A percentile compares a stretch with the other conserved stretches of the same genome.
Evolutionary conservation across 2,113 vertebrate genomes (phyloP).

Genomic region (Mungos mungo): DNA sequence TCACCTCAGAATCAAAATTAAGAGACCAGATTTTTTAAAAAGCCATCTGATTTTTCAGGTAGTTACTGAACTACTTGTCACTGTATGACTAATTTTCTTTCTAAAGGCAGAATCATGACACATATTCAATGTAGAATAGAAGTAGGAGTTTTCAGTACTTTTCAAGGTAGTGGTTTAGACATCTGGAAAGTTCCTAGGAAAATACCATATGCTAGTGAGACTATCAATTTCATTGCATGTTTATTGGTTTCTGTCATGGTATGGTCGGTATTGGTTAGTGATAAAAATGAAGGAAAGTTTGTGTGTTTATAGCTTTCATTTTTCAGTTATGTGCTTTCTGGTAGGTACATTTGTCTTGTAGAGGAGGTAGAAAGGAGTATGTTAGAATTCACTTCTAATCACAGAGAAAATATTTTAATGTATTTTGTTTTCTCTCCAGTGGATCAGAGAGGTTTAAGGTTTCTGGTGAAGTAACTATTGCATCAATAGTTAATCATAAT

Average conservation of each 20-base stretch:
- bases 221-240: constrained; percentile 51
- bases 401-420: constrained; percentile 40
- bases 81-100: constrained; percentile 71
- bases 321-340: constrained; percentile 56
- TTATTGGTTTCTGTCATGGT: constrained; percentile 65
- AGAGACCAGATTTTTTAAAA: not conserved
- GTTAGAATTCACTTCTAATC: constrained; percentile 66
- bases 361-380: constrained; percentile 4
- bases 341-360: constrained; percentile 57
- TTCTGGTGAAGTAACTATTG: not conserved
- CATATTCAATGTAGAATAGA: constrained; percentile 66
- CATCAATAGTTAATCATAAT: constrained; percentile 37
- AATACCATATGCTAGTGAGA: constrained; percentile 57
- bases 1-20: constrained; percentile 59
- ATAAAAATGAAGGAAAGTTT: constrained; percentile 50
- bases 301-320: constrained; percentile 66
- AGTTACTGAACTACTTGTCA: constrained; percentile 54
- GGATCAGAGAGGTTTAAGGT: not conserved
- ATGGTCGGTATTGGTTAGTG: constrained; percentile 53
- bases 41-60: constrained; percentile 42
- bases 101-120: constrained; percentile 61
- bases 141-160: constrained; percentile 24
- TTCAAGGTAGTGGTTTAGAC: constrained; percentile 63
- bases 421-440: constrained; percentile 24
- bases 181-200: constrained; percentile 58